Conservation (phyloP, 2,888 invertebrate species). For the Candidula unifasciata region DNA sequence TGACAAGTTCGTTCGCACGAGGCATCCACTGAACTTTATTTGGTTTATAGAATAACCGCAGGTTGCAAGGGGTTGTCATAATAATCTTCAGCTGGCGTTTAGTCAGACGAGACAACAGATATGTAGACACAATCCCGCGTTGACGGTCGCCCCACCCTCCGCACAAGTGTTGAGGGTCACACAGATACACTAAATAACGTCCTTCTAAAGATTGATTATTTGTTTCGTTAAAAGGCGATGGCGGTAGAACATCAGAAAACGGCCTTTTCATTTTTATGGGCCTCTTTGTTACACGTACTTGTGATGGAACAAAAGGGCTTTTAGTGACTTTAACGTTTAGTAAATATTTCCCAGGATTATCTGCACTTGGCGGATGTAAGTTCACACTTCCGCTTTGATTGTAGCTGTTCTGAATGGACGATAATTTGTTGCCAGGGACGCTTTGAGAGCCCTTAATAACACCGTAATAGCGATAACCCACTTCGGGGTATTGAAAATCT, state of each 20-base stretch:
- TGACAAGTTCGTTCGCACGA: slow-evolving; percentile 15
- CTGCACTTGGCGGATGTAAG: not conserved
- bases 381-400: not conserved
- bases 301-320: not conserved
- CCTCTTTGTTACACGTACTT: not conserved
- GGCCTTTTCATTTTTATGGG: no score
- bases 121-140: slow-evolving; percentile 49
- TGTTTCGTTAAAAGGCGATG: not conserved
- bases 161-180: slow-evolving; percentile 45
- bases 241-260: not conserved
- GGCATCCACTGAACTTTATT: slow-evolving; percentile 55
- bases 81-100: slow-evolving; percentile 53
- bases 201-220: not conserved
- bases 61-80: slow-evolving; percentile 54
- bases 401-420: not conserved
- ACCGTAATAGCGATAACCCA: slow-evolving; percentile 14
- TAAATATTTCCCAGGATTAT: not conserved
- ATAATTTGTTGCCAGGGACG: not conserved
- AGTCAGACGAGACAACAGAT: slow-evolving; percentile 49
- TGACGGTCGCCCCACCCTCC: slow-evolving; percentile 58
- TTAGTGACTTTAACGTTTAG: not conserved
- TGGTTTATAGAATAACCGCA: slow-evolving; percentile 53
- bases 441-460: not conserved
- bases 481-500: slow-evolving; percentile 19
- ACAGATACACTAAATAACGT: slow-evolving; percentile 55